phyloP scores from a whole-genome alignment of 2,888 invertebrate genomes.

The Polymixis lichenea region DNA sequence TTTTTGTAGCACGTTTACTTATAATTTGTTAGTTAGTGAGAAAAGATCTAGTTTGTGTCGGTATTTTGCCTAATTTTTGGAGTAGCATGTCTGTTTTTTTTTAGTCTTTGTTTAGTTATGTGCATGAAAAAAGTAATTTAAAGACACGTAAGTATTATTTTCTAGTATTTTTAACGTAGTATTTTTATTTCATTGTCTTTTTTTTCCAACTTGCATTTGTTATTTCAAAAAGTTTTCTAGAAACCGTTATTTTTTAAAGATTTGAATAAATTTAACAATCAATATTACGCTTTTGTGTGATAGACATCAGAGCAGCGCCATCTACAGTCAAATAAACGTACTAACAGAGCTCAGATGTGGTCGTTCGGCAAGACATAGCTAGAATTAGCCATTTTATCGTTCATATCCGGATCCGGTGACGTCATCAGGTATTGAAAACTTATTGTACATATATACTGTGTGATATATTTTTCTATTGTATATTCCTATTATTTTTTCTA shows the following conservation, averaged over 20 bases:
- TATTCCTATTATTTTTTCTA: conserved; percentile 69
- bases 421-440: conserved; percentile 79
- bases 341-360: conserved; percentile 89
- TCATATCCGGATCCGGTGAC: conserved; percentile 71
- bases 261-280: neutral
- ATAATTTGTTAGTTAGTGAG: conserved; percentile 23
- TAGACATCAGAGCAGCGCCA: conserved; percentile 63
- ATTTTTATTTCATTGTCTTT: too few relatives aligned
- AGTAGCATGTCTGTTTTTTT: conserved; percentile 44
- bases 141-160: conserved; percentile 51
- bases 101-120: conserved; percentile 26
- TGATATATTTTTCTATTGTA: conserved; percentile 73
- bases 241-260: conserved; percentile 27
- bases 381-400: conserved; percentile 67
- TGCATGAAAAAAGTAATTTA: conserved; percentile 49
- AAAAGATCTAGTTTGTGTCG: conserved; percentile 4
- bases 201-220: too few relatives aligned
- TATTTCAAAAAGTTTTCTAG: conserved; percentile 45
- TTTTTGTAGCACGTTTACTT: conserved; percentile 58
- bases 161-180: neutral
- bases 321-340: conserved; percentile 71
- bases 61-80: conserved; percentile 23
- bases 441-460: conserved; percentile 55
- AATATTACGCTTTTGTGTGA: conserved; percentile 77
- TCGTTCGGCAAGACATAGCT: conserved; percentile 89